Base-by-base conservation (phyloP, 2,888 invertebrate genomes). In the Molanna angustata region DNA sequence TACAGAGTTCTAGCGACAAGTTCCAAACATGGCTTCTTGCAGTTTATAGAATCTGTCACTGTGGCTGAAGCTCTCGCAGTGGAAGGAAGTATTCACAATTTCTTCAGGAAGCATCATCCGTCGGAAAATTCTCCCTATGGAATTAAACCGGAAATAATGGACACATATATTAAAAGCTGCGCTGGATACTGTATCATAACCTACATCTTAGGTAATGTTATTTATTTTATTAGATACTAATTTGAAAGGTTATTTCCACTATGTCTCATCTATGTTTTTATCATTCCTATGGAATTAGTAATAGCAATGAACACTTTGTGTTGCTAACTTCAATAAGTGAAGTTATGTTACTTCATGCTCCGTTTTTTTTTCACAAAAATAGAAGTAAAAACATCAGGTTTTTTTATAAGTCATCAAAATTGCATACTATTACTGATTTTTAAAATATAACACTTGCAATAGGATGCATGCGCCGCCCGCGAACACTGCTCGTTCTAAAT, bases 151-250 rank as follows among this genome's bases (percentile, higher is more conserved):
- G 95, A 97, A 64, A 90, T 95, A 9, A 95, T 99, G 92, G 98
- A 99, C 66, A 96, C 94, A 0, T 99, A 98, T 67, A 89, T 98
- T 2, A 81, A 90, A 58, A 94, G 93, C 64, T 94, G 96, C 73
- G 95, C 98, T 35, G 98, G 98, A 0, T 99, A 99, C 70, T 97
- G 96, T 69, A 94, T 99, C 31, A 96, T 99, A 49, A 99, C 98
- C 0, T 99, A 99, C 72, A 75, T 99, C 31, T 76, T 99, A 45
- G 82, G 81, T 81, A 56, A 69, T 67, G 14, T 4, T 9, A 35
- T 35, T 35, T 27, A 11, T 7, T 27, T 65, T 37, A 18, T 27
- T 44, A 4, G 31, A 21, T 17, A 2, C 17, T 44, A 18, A 31
- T 7, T 44, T 13, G 16, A 17, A 19, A 16, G 17, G 18, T 33